Evolutionary conservation across 37 sponge, comb jelly and placozoan genomes (phyloP), one percentile per base, ranked within the genome.

Genomic region (Cladorhizidae sp.): DNA sequence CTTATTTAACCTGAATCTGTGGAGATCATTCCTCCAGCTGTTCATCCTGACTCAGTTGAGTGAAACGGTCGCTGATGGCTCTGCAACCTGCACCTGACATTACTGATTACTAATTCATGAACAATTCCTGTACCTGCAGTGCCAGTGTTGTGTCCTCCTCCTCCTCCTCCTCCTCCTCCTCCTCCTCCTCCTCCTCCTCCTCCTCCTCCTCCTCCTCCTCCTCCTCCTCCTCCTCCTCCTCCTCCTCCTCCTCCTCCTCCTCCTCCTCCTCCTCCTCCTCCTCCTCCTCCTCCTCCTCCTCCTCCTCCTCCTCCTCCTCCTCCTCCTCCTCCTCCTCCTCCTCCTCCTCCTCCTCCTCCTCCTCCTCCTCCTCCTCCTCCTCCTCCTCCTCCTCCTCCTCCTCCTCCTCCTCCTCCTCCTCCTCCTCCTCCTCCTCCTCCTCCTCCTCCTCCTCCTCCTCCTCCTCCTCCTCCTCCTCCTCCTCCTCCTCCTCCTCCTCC

Each of bases 401-500:
- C 23, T 55, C 5, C 76, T 15, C 57, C 25, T 51, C 73, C 75
- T 51, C 75, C 28, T 36, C 54, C 56, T 74, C 52, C 9, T 36
- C 56, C 7, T 57, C 55, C 7, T 22, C 45, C 75, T 20, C 52
- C 54, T 33, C 25, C 50, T 73, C 73, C 29, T 21, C 45, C 51
- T 41, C 29, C 3, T 3, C 2, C 29, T 9, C 51, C 29, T 22
- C 23, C 2, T 21, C 2, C 25, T 9, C 73, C 23, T 17, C 17
- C 45, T 73, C 73, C 50, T 25, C 2, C 51, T 51, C n/a, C 45
- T 23, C 51, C 51, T 20, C 17, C 70, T 3, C 70, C 35, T 33
- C 37, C 70, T 68, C 70, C 31, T 37, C 2, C 36, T 7, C 38
- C 3, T 37, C 70, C 36, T 32, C 70, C 36, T 26, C 35, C 2